Conservation (phyloP, 2,797 vertebrate genomes). For the Cephalopachus bancanus region DNA sequence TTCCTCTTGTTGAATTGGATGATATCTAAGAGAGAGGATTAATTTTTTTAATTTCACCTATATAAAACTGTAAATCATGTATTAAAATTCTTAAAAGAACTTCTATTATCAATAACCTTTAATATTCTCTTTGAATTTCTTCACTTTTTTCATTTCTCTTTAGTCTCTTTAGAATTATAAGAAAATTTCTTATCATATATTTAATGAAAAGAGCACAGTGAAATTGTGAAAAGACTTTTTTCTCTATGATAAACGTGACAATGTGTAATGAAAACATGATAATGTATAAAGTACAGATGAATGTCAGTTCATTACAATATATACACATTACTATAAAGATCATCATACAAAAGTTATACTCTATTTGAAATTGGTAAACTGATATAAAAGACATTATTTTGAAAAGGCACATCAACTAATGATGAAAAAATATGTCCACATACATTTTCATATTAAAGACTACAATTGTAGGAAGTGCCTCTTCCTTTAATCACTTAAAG, state of each 20-base stretch:
- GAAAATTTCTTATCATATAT: neutral
- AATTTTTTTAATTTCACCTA: neutral
- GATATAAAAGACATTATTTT: neutral
- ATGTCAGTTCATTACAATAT: slow-evolving; percentile 42
- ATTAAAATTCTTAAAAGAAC: neutral
- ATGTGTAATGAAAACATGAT: neutral
- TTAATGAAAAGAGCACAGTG: slow-evolving; percentile 42
- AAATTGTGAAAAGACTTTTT: neutral
- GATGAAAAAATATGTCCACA: neutral
- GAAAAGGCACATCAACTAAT: neutral
- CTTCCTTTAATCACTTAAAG: slow-evolving; percentile 21
- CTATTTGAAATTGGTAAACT: neutral
- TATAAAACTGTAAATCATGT: neutral
- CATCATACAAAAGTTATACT: neutral
- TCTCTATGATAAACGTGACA: neutral
- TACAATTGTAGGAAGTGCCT: neutral
- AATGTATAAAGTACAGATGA: neutral
- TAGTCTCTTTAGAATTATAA: neutral
- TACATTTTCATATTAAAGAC: slow-evolving; percentile 30
- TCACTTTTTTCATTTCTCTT: neutral
- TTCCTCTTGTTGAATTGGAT: neutral
- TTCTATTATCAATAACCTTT: neutral
- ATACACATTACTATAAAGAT: neutral
- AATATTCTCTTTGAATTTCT: neutral
- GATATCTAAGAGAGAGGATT: neutral